Base-by-base conservation (phyloP, 1,140 invertebrate genomes). In the Dufourea novaeangliae region DNA sequence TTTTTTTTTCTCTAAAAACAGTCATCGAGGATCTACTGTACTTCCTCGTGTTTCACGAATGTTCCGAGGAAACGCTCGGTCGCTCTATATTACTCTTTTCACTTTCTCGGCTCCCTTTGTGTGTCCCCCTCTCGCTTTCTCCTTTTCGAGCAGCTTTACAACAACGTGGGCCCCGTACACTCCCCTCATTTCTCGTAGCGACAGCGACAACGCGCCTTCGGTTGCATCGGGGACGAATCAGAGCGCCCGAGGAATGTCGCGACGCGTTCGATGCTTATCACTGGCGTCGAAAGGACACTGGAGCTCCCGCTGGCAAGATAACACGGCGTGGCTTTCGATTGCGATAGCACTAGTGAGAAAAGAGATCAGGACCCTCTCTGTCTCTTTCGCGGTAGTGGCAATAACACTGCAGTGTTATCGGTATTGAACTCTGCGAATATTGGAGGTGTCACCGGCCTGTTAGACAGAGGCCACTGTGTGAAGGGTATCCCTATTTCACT, bases 401-500 rank as follows among this genome's bases (percentile, higher is more conserved):
- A 59, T 85, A 85, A 82, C 84, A 80, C 54, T 32, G 39, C 44
- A 25, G 61, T 27, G 44, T 27, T 85, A 85, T 85, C 72, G 76
- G n/a, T n/a, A n/a, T n/a, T n/a, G n/a, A n/a, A n/a, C n/a, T n/a
- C n/a, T n/a, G n/a, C n/a, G n/a, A n/a, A n/a, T n/a, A n/a, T n/a
- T n/a, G n/a, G n/a, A n/a, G n/a, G n/a, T n/a, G n/a, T n/a, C n/a
- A n/a, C n/a, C n/a, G n/a, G n/a, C n/a, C n/a, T n/a, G n/a, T n/a
- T n/a, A n/a, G n/a, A n/a, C n/a, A n/a, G n/a, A n/a, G n/a, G n/a
- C n/a, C n/a, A n/a, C n/a, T n/a, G n/a, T n/a, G n/a, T n/a, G n/a
- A n/a, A n/a, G n/a, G n/a, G n/a, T n/a, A n/a, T n/a, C n/a, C n/a
- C n/a, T n/a, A n/a, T n/a, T n/a, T n/a, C n/a, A n/a, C n/a, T n/a